Percentiles rank a stretch among this genome's conserved stretches.
Conservation (phyloP, 2,888 invertebrate species). For the Euproctis similis region DNA sequence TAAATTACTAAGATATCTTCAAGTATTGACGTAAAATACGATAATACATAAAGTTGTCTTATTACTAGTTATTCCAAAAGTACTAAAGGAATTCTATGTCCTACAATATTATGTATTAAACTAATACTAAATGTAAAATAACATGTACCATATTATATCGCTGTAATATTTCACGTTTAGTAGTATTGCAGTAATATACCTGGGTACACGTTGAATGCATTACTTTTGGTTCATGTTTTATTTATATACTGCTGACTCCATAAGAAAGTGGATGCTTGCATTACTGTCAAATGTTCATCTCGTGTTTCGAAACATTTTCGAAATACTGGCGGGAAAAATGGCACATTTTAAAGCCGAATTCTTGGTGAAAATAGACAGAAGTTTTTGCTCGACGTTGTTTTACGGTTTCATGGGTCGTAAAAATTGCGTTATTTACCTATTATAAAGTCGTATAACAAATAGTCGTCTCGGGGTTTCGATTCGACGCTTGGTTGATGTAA, state of each 20-base stretch:
- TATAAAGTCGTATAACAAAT: too few species aligned
- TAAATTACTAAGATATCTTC: too few species aligned
- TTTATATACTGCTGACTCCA: slow-evolving; percentile 26
- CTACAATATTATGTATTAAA: too few species aligned
- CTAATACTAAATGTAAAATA: too few species aligned
- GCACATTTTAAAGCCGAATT: slow-evolving; percentile 28
- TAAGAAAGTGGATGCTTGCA: slow-evolving; percentile 53
- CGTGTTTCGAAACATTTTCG: slow-evolving; percentile 20
- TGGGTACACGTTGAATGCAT: slow-evolving; percentile 46
- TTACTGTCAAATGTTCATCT: slow-evolving; percentile 53
- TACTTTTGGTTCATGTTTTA: slow-evolving; percentile 50
- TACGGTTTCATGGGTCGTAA: not conserved
- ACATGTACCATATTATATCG: too few species aligned
- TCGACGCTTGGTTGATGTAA: too few species aligned
- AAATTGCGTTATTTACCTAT: too few species aligned
- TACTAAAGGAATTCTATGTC: too few species aligned
- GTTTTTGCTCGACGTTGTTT: slow-evolving; percentile 5
- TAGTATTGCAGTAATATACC: slow-evolving; percentile 21
- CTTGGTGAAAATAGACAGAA: slow-evolving; percentile 20
- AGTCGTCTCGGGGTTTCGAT: too few species aligned
- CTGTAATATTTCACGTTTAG: slow-evolving; percentile 21
- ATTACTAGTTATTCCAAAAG: too few species aligned
- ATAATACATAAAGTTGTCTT: too few species aligned
- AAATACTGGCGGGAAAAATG: slow-evolving; percentile 17
- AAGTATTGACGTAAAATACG: too few species aligned